phyloP scores from a whole-genome alignment of 2,113 vertebrate genomes.

The Onychorhynchus coronatus region DNA sequence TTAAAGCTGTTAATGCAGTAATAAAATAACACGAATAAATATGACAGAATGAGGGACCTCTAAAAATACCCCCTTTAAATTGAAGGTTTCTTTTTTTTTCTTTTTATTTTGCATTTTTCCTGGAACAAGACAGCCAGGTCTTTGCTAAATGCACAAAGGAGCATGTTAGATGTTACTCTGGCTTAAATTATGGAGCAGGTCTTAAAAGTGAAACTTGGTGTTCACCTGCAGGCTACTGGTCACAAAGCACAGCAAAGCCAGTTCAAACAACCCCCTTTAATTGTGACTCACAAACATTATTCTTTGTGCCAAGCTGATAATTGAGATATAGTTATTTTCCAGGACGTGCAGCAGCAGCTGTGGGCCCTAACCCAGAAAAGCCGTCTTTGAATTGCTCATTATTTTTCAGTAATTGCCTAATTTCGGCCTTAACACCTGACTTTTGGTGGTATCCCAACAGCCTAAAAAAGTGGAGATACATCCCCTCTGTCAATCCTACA shows the following conservation, averaged over 20 bases:
- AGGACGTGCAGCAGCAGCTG: constrained; percentile 44
- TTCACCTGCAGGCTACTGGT: constrained; percentile 45
- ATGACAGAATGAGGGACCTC: constrained; percentile 1
- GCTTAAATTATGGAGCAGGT: constrained; percentile 27
- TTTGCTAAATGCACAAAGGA: background rate
- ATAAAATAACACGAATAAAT: constrained; percentile 11
- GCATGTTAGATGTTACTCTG: constrained; percentile 2
- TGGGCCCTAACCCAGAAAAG: constrained; percentile 15
- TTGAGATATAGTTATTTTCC: constrained; percentile 52
- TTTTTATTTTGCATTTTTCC: background rate
- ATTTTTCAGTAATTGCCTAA: constrained; percentile 49
- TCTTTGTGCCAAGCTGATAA: constrained; percentile 62
- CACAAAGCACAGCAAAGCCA: constrained; percentile 44
- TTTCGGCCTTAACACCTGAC: constrained; percentile 23
- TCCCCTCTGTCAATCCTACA: background rate
- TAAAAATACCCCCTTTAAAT: constrained; percentile 21
- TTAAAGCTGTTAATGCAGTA: constrained; percentile 15
- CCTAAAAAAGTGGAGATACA: background rate
- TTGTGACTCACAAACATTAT: constrained; percentile 45
- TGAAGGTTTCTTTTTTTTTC: background rate
- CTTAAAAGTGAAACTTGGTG: background rate
- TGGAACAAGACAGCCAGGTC: background rate
- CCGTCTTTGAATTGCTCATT: constrained; percentile 12
- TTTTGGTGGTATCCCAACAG: background rate
- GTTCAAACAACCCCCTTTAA: constrained; percentile 34